Conservation (phyloP, 2,888 invertebrate genomes). For the Rhingia campestris region DNA sequence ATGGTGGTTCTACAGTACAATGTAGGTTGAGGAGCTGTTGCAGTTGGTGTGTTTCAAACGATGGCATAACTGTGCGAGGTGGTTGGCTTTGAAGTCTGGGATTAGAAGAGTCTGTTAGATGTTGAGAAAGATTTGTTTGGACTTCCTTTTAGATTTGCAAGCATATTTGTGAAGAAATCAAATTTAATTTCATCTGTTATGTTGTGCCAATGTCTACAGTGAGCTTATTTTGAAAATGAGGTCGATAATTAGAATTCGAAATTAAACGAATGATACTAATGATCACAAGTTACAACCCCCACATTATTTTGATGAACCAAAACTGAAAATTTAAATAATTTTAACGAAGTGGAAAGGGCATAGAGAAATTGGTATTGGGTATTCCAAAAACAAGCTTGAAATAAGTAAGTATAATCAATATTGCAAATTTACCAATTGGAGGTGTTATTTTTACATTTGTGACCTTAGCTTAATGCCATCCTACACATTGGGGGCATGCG, state of each 20-base stretch:
- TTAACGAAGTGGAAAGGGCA: too few species aligned
- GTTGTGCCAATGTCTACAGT: neutral
- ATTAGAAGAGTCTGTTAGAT: conserved; percentile 33
- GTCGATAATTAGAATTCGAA: conserved; percentile 28
- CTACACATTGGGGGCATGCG: too few species aligned
- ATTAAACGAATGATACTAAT: neutral
- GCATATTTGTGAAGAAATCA: conserved; percentile 7
- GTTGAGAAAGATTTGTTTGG: conserved; percentile 20
- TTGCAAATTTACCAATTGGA: too few species aligned
- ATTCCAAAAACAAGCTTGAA: too few species aligned
- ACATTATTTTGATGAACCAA: too few species aligned
- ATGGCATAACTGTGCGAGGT: conserved; percentile 6
- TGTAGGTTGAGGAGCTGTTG: conserved; percentile 23
- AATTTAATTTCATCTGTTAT: conserved; percentile 19
- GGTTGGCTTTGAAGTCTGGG: conserved; percentile 20
- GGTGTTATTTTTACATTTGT: too few species aligned
- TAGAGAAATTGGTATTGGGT: too few species aligned
- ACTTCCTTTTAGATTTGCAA: neutral
- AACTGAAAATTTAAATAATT: too few species aligned
- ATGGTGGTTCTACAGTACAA: conserved; percentile 1
- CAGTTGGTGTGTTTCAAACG: conserved; percentile 5
- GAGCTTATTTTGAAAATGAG: neutral
- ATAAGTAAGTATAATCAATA: too few species aligned
- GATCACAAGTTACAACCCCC: too few species aligned
- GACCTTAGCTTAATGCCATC: too few species aligned